A percentile compares a stretch with the other conserved stretches of the same genome.
Conservation (phyloP, 2,888 invertebrate genomes). For the Drosophila leonis region DNA sequence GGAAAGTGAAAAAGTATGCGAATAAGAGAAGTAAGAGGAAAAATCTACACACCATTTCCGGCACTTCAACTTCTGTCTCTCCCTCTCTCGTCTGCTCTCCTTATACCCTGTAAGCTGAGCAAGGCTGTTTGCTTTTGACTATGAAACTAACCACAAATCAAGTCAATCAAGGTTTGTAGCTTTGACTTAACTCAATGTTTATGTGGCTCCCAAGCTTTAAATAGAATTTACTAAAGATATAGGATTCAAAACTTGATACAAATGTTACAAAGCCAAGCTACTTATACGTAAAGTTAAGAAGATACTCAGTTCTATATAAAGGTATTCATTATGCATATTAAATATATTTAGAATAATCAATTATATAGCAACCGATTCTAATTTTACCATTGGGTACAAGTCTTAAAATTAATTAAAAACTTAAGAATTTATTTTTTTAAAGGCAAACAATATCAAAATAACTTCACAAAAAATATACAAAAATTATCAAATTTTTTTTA, state of each 20-base stretch:
- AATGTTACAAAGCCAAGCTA: too few species aligned
- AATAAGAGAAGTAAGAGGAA: constrained; percentile 18
- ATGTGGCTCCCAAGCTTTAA: background rate
- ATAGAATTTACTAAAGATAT: background rate
- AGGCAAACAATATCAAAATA: too few species aligned
- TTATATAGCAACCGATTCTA: too few species aligned
- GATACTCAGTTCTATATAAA: too few species aligned
- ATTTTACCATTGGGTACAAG: too few species aligned
- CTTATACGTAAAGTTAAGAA: too few species aligned
- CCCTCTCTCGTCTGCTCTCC: constrained; percentile 4
- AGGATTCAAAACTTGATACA: background rate
- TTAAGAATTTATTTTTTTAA: too few species aligned
- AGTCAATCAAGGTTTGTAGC: background rate
- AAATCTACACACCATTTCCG: constrained; percentile 67
- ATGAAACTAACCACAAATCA: background rate
- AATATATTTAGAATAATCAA: too few species aligned
- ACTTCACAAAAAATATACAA: too few species aligned
- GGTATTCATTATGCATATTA: background rate
- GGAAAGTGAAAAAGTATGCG: constrained; percentile 20
- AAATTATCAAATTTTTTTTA: background rate
- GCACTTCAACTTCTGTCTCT: constrained; percentile 59
- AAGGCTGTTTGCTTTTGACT: background rate
- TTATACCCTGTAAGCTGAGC: background rate
- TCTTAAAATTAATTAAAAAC: too few species aligned
- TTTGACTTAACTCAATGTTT: background rate